These are phyloP conservation scores for Maniola hyperantus DNA, from an alignment of 2,888 invertebrate genomes.

Conservation along the genomic window DNA sequence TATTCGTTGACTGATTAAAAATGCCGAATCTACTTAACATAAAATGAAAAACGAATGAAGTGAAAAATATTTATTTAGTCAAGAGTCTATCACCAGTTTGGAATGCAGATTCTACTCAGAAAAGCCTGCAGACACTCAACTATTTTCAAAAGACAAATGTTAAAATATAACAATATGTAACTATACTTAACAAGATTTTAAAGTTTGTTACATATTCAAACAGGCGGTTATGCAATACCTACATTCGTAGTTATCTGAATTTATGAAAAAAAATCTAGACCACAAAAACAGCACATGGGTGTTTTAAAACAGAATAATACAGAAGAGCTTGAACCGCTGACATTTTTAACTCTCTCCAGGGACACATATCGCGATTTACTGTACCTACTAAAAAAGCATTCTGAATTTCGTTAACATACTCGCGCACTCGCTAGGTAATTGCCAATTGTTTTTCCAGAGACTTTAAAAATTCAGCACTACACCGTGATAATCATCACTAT, in stretches of 20 bases:
- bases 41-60: no score
- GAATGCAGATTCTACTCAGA: no score
- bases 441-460: conserved; percentile 24
- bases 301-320: conserved; percentile 27
- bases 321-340: conserved; percentile 24
- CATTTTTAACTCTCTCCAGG: conserved; percentile 35
- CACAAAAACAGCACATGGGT: conserved; percentile 5
- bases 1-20: no score
- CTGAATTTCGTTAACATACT: conserved; percentile 20
- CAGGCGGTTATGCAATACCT: no score
- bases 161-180: no score
- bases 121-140: no score
- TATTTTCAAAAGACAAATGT: no score
- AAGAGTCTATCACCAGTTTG: no score
- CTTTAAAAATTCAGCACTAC: conserved; percentile 4
- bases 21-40: no score
- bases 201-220: neutral
- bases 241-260: neutral
- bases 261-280: conserved; percentile 8
- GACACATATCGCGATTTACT: conserved; percentile 30
- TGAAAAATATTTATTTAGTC: no score
- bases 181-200: neutral
- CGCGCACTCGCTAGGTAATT: conserved; percentile 18
- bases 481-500: neutral
- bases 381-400: conserved; percentile 24